These are phyloP conservation scores for Scophthalmus maximus DNA, from an alignment of 2,113 vertebrate genomes.

Conservation along the genomic window DNA sequence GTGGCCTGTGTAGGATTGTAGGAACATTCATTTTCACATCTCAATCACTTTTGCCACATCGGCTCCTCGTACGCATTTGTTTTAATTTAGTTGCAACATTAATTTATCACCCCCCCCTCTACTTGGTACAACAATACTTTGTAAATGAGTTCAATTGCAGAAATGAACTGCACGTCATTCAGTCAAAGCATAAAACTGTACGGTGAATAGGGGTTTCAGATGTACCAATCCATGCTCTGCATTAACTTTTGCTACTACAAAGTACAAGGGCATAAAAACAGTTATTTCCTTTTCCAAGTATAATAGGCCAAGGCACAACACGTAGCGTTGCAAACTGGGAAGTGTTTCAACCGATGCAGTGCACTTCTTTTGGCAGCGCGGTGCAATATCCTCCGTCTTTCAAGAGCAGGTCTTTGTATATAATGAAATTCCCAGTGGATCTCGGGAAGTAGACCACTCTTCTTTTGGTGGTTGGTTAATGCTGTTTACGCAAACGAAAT, in stretches of 20 bases:
- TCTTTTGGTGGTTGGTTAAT: constrained; percentile 64
- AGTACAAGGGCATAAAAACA: constrained; percentile 40
- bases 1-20: neutral
- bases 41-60: neutral
- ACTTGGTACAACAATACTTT: neutral
- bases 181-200: neutral
- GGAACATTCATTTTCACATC: neutral
- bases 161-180: neutral
- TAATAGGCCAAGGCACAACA: constrained; percentile 31
- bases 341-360: constrained; percentile 43
- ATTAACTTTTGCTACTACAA: constrained; percentile 63
- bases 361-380: constrained; percentile 14
- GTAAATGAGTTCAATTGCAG: constrained; percentile 18
- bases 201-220: constrained; percentile 9
- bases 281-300: constrained; percentile 40
- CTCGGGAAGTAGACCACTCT: constrained; percentile 70
- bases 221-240: constrained; percentile 30
- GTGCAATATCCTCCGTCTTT: constrained; percentile 39
- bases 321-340: constrained; percentile 33
- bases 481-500: constrained; percentile 71
- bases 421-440: constrained; percentile 69
- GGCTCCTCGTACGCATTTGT: neutral
- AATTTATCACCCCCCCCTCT: too few relatives aligned
- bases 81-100: too few relatives aligned
- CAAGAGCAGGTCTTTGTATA: constrained; percentile 44